These are phyloP conservation scores for Pimpla rufipes DNA, from an alignment of 2,888 invertebrate species.

Conservation along the genomic window DNA sequence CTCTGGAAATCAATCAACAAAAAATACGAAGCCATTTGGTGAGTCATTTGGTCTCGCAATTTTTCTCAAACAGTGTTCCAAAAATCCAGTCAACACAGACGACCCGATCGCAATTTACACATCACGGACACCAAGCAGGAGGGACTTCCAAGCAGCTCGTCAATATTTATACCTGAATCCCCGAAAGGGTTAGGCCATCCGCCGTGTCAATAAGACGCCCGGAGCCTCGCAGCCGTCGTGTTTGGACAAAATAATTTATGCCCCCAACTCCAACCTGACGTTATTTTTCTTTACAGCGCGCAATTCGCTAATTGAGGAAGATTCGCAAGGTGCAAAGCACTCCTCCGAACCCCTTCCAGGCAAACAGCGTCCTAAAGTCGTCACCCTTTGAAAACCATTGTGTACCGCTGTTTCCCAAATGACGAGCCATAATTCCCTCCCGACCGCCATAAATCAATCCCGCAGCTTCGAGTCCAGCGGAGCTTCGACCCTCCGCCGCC, in stretches of 20 bases:
- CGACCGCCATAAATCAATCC: slow-evolving; percentile 63
- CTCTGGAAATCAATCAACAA: too few species aligned
- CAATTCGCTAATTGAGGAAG: slow-evolving; percentile 47
- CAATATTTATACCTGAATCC: slow-evolving; percentile 43
- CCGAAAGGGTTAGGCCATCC: slow-evolving; percentile 42
- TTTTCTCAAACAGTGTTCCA: too few species aligned
- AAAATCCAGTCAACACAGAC: too few species aligned
- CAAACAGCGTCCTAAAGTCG: not conserved
- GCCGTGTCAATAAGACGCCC: slow-evolving; percentile 1
- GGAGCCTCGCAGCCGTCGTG: not conserved
- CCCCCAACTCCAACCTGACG: slow-evolving; percentile 6
- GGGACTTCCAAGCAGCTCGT: not conserved
- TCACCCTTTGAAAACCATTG: slow-evolving; percentile 48
- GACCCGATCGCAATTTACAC: too few species aligned
- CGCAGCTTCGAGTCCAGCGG: not conserved
- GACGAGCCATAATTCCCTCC: slow-evolving; percentile 62
- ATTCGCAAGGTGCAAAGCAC: slow-evolving; percentile 62
- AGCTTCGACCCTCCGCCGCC: slow-evolving; percentile 32
- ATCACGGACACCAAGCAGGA: too few species aligned
- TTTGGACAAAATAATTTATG: slow-evolving; percentile 55
- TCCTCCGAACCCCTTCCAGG: slow-evolving; percentile 51
- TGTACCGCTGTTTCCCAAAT: slow-evolving; percentile 39
- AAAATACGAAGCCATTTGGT: too few species aligned
- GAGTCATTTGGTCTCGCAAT: too few species aligned
- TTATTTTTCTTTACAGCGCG: slow-evolving; percentile 42